phyloP scores from a whole-genome alignment of 1,140 invertebrate genomes.

The Bombus pascuorum region DNA sequence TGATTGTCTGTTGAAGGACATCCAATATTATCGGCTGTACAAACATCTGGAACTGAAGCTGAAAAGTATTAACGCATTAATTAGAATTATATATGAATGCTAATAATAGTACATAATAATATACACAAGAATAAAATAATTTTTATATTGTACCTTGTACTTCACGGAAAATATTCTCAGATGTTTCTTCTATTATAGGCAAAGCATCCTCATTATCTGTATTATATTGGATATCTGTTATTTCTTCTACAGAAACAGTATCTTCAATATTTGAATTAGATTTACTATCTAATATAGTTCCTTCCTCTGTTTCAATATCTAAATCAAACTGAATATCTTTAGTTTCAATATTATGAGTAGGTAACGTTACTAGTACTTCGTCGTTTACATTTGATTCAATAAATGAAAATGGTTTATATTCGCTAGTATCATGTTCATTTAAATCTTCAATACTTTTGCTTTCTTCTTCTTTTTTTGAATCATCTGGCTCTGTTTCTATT shows the following conservation, averaged over 20 bases:
- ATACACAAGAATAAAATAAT: background rate
- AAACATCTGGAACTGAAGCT: conserved; percentile 49
- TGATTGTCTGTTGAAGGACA: conserved; percentile 46
- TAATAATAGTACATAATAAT: background rate
- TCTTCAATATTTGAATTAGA: background rate
- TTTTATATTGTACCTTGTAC: conserved; percentile 52
- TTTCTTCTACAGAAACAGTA: background rate
- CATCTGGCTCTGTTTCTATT: background rate
- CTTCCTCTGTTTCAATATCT: background rate
- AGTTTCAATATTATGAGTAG: background rate
- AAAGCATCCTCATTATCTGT: conserved; percentile 1
- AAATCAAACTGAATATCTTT: background rate
- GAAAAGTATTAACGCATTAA: conserved; percentile 3
- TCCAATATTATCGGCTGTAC: conserved; percentile 54
- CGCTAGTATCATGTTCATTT: background rate
- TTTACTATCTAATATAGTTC: background rate
- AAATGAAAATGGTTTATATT: background rate
- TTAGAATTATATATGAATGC: background rate
- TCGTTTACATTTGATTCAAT: background rate
- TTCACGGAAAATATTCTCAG: conserved; percentile 9
- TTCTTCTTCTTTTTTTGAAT: background rate
- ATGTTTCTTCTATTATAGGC: background rate
- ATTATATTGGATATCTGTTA: background rate
- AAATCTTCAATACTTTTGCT: background rate
- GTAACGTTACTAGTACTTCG: background rate